These are phyloP conservation scores for Tenthredo livida DNA, from an alignment of 2,888 invertebrate species.

Conservation along the genomic window DNA sequence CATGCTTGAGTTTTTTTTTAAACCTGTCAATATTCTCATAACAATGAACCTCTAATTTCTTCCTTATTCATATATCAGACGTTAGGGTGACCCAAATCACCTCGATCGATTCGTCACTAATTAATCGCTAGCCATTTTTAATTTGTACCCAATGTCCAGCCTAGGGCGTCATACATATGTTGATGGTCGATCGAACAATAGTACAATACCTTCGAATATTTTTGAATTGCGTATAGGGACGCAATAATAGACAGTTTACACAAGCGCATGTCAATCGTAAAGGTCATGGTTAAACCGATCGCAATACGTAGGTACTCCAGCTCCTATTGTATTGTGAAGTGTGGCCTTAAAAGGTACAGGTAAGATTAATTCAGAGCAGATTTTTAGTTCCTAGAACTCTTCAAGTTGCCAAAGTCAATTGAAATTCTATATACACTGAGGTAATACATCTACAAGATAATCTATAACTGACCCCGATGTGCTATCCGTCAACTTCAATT, in stretches of 20 bases:
- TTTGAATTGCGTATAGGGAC: slow-evolving; percentile 24
- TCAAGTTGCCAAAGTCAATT: neutral
- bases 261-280: slow-evolving; percentile 40
- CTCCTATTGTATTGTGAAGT: neutral
- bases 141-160: neutral
- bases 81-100: slow-evolving; percentile 25
- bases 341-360: slow-evolving; percentile 28
- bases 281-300: slow-evolving; percentile 50
- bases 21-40: neutral
- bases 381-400: neutral
- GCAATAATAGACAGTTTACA: slow-evolving; percentile 37
- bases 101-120: neutral
- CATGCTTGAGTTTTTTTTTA: neutral
- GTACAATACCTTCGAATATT: slow-evolving; percentile 18
- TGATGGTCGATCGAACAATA: neutral
- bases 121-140: neutral
- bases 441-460: neutral
- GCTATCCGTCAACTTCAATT: slow-evolving; percentile 7
- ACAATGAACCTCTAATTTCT: neutral
- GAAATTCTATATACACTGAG: neutral
- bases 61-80: neutral
- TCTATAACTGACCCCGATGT: neutral
- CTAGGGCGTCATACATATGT: neutral
- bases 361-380: slow-evolving; percentile 5
- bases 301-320: neutral